Base-by-base conservation (phyloP, 1,140 invertebrate genomes). In the Euglossa dilemma region DNA sequence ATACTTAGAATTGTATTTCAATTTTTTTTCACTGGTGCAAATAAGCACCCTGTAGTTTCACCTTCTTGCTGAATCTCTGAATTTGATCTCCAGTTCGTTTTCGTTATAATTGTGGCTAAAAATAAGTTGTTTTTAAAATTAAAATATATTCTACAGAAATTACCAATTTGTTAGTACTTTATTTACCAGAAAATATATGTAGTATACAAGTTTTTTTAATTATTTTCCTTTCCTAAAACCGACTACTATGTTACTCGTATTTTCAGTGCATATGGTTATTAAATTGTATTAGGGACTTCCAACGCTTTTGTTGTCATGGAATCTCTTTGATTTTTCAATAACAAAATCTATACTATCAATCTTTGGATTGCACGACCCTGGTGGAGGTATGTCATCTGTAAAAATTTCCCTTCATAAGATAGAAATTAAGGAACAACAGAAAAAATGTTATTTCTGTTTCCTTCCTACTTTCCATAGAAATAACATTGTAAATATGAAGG, bases 361-460 rank as follows among this genome's bases (percentile, higher is more conserved):
- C 70, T 93, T 94, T 8, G 94, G 94, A 80, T 94, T 93, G 57
- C 94, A 94, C 0, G 93, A 86, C 50, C 94, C 94, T 63, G 94
- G 94, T 28, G 94, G 90, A 61, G 94, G 94, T 56, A 85, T 93
- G 64, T 93, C 92, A 75, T 91, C 94, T 94, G 66, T 0, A 88
- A 90, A 43, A 67, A 20, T 25, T 9, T 45, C 23, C 14, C 18
- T 16, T 61, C 52, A 1, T 25, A 25, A 75, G 56, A 61, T 64
- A 50, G 25, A 78, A 63, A 63, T 36, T 36, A 4, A 36, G 4
- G 36, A 4, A 36, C 36, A 36, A 36, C 1, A 63, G 25, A 28
- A 63, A 18, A 18, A 6, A 14, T 25, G 14, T 59, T 36, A 1
- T 36, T 36, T 36, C 36, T 36, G 36, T 36, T 36, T 36, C 36